Evolutionary conservation across 2,113 vertebrate genomes (phyloP).

Genomic region (Tragulus kanchil): DNA sequence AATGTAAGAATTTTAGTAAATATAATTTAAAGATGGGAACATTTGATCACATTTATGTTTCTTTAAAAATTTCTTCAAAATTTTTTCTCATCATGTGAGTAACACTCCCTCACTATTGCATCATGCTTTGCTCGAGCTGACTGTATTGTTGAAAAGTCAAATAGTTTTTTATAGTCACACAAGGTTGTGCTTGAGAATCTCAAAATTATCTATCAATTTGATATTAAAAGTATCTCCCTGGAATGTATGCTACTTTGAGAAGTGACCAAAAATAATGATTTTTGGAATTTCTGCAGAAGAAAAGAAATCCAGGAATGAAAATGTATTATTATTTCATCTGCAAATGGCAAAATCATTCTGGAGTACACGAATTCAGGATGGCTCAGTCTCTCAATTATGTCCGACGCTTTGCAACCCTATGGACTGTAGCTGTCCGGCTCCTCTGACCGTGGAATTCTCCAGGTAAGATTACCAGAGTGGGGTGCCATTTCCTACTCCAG

Average conservation of each 20-base stretch:
- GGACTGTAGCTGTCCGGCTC: not conserved
- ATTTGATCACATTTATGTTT: conserved; percentile 13
- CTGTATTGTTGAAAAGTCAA: not conserved
- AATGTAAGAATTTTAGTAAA: not conserved
- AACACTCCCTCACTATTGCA: not conserved
- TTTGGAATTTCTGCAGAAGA: not conserved
- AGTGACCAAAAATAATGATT: not conserved
- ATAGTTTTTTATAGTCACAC: not conserved
- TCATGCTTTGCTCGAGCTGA: not conserved
- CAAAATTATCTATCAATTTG: not conserved
- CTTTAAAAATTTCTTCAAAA: not conserved
- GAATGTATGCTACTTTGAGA: not conserved
- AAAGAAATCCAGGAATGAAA: conserved; percentile 30
- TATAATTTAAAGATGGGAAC: not conserved
- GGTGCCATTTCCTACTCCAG: not conserved
- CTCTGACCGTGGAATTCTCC: not conserved
- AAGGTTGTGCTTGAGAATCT: not conserved
- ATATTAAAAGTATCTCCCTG: not conserved
- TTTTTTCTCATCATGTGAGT: not conserved
- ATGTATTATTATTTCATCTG: not conserved
- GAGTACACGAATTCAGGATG: not conserved
- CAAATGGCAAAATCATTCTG: not conserved
- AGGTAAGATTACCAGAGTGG: not conserved
- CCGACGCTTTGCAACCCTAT: not conserved
- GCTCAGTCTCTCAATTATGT: not conserved